phyloP scores from a whole-genome alignment of 2,888 invertebrate genomes.

The Mythimna pallens region DNA sequence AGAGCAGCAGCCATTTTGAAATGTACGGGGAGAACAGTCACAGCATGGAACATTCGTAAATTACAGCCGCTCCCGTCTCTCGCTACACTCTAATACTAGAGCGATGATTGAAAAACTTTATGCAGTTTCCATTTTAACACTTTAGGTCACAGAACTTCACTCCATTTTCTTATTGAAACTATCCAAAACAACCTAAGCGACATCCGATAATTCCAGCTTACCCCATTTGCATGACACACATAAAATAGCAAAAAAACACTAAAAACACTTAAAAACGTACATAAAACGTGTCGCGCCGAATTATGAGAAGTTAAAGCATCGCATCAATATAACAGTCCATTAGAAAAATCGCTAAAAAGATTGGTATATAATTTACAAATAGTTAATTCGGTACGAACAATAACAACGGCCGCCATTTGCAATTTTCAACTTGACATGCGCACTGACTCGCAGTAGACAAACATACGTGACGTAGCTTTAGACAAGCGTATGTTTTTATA shows the following conservation, averaged over 20 bases:
- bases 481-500: slow-evolving; percentile 67
- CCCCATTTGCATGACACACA: slow-evolving; percentile 94
- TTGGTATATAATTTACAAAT: slow-evolving; percentile 93
- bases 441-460: slow-evolving; percentile 90
- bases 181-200: slow-evolving; percentile 91
- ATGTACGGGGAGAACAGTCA: slow-evolving; percentile 91
- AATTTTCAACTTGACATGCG: slow-evolving; percentile 96
- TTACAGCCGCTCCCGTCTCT: slow-evolving; percentile 82
- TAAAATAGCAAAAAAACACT: slow-evolving; percentile 91
- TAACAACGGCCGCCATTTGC: slow-evolving; percentile 99
- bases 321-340: slow-evolving; percentile 89
- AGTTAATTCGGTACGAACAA: slow-evolving; percentile 98
- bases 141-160: slow-evolving; percentile 87
- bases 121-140: slow-evolving; percentile 86
- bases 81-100: slow-evolving; percentile 74
- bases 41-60: slow-evolving; percentile 90
- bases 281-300: slow-evolving; percentile 87
- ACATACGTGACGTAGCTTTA: slow-evolving; percentile 83
- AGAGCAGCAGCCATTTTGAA: slow-evolving; percentile 92
- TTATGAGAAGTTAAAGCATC: slow-evolving; percentile 88
- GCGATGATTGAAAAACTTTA: slow-evolving; percentile 82
- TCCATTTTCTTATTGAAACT: slow-evolving; percentile 88
- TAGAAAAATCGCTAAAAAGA: slow-evolving; percentile 92
- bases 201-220: slow-evolving; percentile 92
- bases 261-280: slow-evolving; percentile 90